A percentile compares a stretch with the other conserved stretches of the same genome.
Evolutionary conservation across 2,888 invertebrate genomes (phyloP).

Genomic region (Dynastes grantii): DNA sequence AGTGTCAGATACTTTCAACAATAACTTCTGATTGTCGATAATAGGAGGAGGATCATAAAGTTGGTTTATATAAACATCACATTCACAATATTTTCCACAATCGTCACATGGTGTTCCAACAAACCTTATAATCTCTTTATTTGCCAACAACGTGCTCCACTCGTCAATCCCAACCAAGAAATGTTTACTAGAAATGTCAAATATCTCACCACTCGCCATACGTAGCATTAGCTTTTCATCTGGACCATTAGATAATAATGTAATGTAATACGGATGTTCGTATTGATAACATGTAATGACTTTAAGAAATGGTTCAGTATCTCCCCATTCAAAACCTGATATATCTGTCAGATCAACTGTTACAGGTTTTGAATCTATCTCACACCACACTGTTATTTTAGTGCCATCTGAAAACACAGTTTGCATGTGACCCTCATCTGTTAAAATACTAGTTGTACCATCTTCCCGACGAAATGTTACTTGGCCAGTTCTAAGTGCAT

Average conservation of each 20-base stretch:
- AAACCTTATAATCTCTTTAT: slow-evolving; percentile 38
- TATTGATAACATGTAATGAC: slow-evolving; percentile 47
- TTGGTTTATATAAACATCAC: slow-evolving; percentile 44
- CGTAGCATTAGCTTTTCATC: slow-evolving; percentile 39
- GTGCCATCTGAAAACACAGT: slow-evolving; percentile 48
- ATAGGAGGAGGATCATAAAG: slow-evolving; percentile 22
- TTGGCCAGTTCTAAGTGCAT: slow-evolving; percentile 37
- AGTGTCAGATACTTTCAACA: slow-evolving; percentile 48
- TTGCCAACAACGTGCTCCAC: slow-evolving; percentile 24
- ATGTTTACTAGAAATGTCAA: slow-evolving; percentile 32
- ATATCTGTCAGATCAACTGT: slow-evolving; percentile 36
- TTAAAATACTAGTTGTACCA: slow-evolving; percentile 48
- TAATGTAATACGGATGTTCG: slow-evolving; percentile 51
- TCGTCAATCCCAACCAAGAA: slow-evolving; percentile 39
- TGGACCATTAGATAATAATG: slow-evolving; percentile 38
- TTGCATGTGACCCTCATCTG: slow-evolving; percentile 47
- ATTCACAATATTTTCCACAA: slow-evolving; percentile 42
- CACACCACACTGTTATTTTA: slow-evolving; percentile 50
- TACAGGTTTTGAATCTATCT: slow-evolving; percentile 40
- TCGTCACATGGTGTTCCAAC: slow-evolving; percentile 37
- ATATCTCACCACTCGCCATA: slow-evolving; percentile 35
- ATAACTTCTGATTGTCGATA: slow-evolving; percentile 2
- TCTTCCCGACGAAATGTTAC: slow-evolving; percentile 43
- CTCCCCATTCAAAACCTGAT: slow-evolving; percentile 35
- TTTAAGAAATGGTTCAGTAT: slow-evolving; percentile 38